Base-by-base conservation (phyloP, 2,888 invertebrate genomes). In the Ormyrus rosae region DNA sequence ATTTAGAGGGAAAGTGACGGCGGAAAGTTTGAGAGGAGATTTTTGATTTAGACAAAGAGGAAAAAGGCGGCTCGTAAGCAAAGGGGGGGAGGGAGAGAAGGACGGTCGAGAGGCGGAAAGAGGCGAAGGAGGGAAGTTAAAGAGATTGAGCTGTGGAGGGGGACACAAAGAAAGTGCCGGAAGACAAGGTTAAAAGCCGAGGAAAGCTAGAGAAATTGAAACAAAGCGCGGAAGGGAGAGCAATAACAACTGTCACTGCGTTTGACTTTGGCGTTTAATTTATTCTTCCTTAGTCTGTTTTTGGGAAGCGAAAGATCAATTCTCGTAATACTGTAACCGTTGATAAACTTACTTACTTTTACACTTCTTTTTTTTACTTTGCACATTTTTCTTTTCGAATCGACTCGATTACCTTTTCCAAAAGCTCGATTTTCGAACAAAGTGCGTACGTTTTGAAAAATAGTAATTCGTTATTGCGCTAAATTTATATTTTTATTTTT, bases 261-360 rank as follows among this genome's bases (percentile, higher is more conserved):
- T 60, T 63, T 48, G 50, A 13, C 63, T 64, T 64, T 55, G 46
- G n/a, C 55, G 19, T 55, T 73, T 73, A 64, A 72, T 72, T 55
- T 64, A 64, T 55, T 72, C 63, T 13, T 45, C 53, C 9, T 63
- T 72, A 46, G 45, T 46, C 46, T 13, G 13, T 60, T 60, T 70
- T 60, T 50, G n/a, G 11, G 34, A 34, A 34, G 34, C 2, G 34
- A 34, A 34, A 34, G 34, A 34, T 34, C 34, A 34, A 34, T 34
- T 1, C 34, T 34, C 34, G 34, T 34, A 34, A 34, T 34, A 34
- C 34, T 34, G 34, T 34, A 34, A 34, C 34, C 13, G 45, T 60
- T 19, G 19, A 13, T 13, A 9, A 34, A 61, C 60, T 50, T 60
- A 34, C 34, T 34, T 34, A 34, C 34, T 34, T 34, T 34, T 34